phyloP scores from a whole-genome alignment of 1,140 invertebrate genomes.

The Pinna nobilis region DNA sequence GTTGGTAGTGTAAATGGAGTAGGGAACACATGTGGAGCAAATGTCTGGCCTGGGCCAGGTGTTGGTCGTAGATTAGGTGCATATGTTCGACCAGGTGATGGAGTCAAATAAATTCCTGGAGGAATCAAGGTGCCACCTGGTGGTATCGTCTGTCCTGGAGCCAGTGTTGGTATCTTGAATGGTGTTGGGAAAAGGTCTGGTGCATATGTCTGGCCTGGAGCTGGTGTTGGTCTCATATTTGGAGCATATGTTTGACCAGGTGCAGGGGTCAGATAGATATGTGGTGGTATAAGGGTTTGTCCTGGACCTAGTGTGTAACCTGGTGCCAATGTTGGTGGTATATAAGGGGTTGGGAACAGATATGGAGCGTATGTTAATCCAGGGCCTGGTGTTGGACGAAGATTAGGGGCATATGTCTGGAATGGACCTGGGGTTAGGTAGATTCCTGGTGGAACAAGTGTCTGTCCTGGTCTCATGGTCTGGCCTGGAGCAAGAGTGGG shows the following conservation, averaged over 20 bases:
- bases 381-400: slow-evolving; percentile 28
- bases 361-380: slow-evolving; percentile 27
- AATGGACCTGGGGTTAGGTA: slow-evolving; percentile 29
- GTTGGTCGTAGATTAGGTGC: slow-evolving; percentile 25
- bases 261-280: slow-evolving; percentile 34
- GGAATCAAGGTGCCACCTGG: slow-evolving; percentile 45
- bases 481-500: slow-evolving; percentile 44
- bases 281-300: slow-evolving; percentile 23
- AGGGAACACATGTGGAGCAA: slow-evolving; percentile 27
- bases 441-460: slow-evolving; percentile 14
- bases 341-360: slow-evolving; percentile 37
- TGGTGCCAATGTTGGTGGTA: slow-evolving; percentile 28
- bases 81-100: slow-evolving; percentile 28
- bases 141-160: slow-evolving; percentile 43
- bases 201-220: slow-evolving; percentile 55
- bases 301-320: slow-evolving; percentile 37
- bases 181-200: slow-evolving; percentile 43
- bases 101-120: slow-evolving; percentile 38
- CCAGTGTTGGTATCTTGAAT: slow-evolving; percentile 38
- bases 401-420: slow-evolving; percentile 35
- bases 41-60: slow-evolving; percentile 33
- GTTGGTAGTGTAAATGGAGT: slow-evolving; percentile 34
- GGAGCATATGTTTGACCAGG: slow-evolving; percentile 45
- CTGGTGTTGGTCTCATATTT: slow-evolving; percentile 32
- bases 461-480: slow-evolving; percentile 42